Conservation (phyloP, 2,113 vertebrate genomes). For the Gymnarchus niloticus region DNA sequence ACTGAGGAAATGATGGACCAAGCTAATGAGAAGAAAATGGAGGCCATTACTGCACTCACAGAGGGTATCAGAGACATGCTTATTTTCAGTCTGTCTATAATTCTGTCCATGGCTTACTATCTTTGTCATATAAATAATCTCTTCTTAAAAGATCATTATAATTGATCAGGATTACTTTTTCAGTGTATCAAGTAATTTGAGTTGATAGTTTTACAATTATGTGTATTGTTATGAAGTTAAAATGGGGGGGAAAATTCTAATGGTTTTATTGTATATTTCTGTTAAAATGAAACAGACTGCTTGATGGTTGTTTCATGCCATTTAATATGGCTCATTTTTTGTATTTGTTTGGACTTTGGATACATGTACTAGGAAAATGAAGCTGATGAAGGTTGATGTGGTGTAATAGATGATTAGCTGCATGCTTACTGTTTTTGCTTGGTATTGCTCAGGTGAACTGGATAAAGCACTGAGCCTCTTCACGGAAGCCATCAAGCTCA, state of each 20-base stretch:
- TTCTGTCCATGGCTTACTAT: background rate
- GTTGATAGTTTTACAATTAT: background rate
- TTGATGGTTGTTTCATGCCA: background rate
- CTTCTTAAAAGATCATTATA: background rate
- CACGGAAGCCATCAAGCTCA: conserved; percentile 91
- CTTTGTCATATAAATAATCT: background rate
- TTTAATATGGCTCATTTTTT: background rate
- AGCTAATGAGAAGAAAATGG: conserved; percentile 88
- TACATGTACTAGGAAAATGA: background rate
- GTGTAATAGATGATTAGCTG: background rate
- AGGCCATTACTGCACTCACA: conserved; percentile 80
- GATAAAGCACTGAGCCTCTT: conserved; percentile 86
- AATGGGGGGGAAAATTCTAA: no score
- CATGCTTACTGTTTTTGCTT: background rate
- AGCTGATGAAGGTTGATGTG: no score
- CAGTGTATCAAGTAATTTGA: background rate
- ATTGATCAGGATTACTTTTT: background rate
- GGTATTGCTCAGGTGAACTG: conserved; percentile 66
- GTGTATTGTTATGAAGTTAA: no score
- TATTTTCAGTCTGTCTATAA: background rate
- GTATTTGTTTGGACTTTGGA: background rate
- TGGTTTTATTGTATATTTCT: background rate
- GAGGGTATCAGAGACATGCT: conserved; percentile 66
- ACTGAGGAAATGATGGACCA: conserved; percentile 93
- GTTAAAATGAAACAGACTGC: background rate